Evolutionary conservation across 1,140 invertebrate genomes (phyloP).

Genomic region (Bombyx mori): ASM3026992v2 NC_085120.1:7163501-7164000

Average conservation of each 20-base stretch:
- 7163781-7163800: conserved; percentile 9
- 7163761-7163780: conserved; percentile 4
- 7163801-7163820: not conserved
- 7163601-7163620: conserved; percentile 9
- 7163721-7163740: not conserved
- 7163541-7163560: conserved; percentile 27
- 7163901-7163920: not conserved
- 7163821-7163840: not conserved
- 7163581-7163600: conserved; percentile 20
- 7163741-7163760: conserved; percentile 9
- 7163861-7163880: conserved; percentile 1
- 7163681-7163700: too few relatives aligned
- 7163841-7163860: conserved; percentile 6
- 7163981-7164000: not conserved
- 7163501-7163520: conserved; percentile 2
- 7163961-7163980: conserved; percentile 2
- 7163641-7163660: too few relatives aligned
- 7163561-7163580: conserved; percentile 28
- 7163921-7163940: too few relatives aligned
- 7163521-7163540: conserved; percentile 7
- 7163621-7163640: too few relatives aligned
- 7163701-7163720: too few relatives aligned
- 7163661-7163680: too few relatives aligned
- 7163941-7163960: not conserved
- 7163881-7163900: conserved; percentile 5